Evolutionary conservation across 1,140 invertebrate genomes (phyloP), one percentile per base, ranked within the genome.

Genomic region (Octopus sinensis): DNA sequence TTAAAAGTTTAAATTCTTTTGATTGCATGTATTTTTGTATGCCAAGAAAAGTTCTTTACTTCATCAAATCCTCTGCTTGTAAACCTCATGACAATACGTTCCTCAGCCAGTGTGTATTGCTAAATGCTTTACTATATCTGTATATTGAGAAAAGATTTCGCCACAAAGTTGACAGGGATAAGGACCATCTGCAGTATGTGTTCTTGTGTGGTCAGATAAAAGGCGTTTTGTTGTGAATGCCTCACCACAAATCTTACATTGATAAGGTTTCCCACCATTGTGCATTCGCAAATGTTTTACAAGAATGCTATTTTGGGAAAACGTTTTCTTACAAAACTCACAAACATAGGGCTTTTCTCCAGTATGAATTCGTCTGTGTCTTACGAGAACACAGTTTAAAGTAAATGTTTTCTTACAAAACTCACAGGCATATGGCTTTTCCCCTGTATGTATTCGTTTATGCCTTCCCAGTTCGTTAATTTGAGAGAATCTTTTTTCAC

Each of bases 401-500:
- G 17, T 73, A 23, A 6, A 13, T 3, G 7, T 10, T 9, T 73
- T 73, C 13, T 73, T 13, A 73, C 30, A 6, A 13, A 6, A 73
- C 5, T 73, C 13, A 12, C 30, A 43, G 30, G 30, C 30, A n/a
- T 73, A n/a, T 73, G 13, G 13, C 5, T 9, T 12, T 12, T 73
- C 13, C 6, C 30, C 68, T 30, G 85, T 84, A 80, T 88, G 87
- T 30, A 85, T 80, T 23, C 84, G 76, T 1, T 82, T 76, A 76
- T 88, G 87, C 2, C 87, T 82, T n/a, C 79, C 82, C 51, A 88
- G 77, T 62, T 86, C 73, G 68, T 75, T 81, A 43, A 54, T 80
- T 52, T 77, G 30, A 54, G 76, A 43, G 71, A 56, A 83, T n/a
- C n/a, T 73, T 12, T 13, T 98, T 5, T 96, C 96, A 87, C 97